These are phyloP conservation scores for Anhinga anhinga DNA, from an alignment of 2,113 vertebrate genomes.

Conservation along the genomic window DNA sequence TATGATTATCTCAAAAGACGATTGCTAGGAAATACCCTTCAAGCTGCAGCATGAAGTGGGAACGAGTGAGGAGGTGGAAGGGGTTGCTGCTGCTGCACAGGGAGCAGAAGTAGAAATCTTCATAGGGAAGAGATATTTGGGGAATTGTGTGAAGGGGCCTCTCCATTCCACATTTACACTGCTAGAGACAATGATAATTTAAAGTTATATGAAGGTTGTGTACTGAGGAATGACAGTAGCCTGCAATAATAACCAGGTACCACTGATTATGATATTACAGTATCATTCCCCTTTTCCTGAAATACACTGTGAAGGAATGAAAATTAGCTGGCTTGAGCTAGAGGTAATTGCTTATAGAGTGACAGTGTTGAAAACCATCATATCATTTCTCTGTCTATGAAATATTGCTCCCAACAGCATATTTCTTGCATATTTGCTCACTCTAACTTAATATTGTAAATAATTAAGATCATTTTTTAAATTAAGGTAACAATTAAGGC, in stretches of 20 bases:
- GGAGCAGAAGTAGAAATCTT: neutral
- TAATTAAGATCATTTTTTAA: neutral
- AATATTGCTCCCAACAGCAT: neutral
- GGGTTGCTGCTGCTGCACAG: neutral
- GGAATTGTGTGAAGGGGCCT: neutral
- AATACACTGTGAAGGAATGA: neutral
- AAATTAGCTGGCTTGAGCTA: neutral
- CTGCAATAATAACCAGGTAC: neutral
- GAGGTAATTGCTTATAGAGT: neutral
- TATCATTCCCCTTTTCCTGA: neutral
- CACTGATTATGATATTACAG: neutral
- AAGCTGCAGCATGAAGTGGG: neutral
- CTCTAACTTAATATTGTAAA: neutral
- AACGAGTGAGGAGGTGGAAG: neutral
- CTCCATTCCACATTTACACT: neutral
- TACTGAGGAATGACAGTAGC: neutral
- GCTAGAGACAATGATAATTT: neutral
- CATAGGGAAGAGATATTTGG: too few species aligned
- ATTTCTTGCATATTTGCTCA: neutral
- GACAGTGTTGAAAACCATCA: neutral
- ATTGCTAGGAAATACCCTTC: neutral
- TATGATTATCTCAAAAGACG: neutral
- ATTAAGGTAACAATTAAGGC: neutral
- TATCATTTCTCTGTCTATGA: neutral
- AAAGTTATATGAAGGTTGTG: neutral